Base-by-base conservation (phyloP, 2,888 invertebrate species). In the Xestoiulus laeticollis region DNA sequence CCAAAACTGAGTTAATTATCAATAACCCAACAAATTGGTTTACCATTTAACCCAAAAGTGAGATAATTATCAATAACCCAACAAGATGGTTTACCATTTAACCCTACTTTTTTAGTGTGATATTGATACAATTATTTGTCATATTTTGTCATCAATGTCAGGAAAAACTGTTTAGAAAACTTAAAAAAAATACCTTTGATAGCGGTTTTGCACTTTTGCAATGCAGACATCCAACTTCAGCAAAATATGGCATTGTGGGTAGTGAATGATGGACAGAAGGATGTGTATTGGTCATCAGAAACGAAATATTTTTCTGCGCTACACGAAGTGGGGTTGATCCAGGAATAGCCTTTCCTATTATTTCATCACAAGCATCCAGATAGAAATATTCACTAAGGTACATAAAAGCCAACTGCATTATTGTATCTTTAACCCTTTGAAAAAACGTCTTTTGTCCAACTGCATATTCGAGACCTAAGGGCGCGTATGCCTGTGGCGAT, bases 241-340 rank as follows among this genome's bases (percentile, higher is more conserved):
- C 96, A 0, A 96, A 96, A 91, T 96, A 96, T 0, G 96, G 96
- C 90, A 96, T 92, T 90, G 95, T 95, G 0, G 96, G 95, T 68
- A 96, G 93, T 0, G 96, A 95, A 91, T 96, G 96, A 0, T 96
- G 95, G 19, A 96, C 95, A 0, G 95, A 94, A 87, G 95, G 95
- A 90, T 96, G 96, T n/a, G 95, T 96, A 91, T 96, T 96, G 92
- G 96, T 96, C 14, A 96, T 93, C 48, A 96, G 95, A 90, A 96
- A 95, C 91, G 96, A 96, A 2, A 95, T 95, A 91, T 96, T 96
- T 90, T 93, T 94, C 0, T 95, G 94, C 92, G 95, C 93, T 85
- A 95, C 95, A 89, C 95, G 95, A 0, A 95, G 94, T 88, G 94
- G 26, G 5, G 78, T n/a, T 14, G 26, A 38, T 26, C 82, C 87